These are phyloP conservation scores for Saccopteryx leptura DNA, from an alignment of 2,113 vertebrate species.

Conservation along the genomic window DNA sequence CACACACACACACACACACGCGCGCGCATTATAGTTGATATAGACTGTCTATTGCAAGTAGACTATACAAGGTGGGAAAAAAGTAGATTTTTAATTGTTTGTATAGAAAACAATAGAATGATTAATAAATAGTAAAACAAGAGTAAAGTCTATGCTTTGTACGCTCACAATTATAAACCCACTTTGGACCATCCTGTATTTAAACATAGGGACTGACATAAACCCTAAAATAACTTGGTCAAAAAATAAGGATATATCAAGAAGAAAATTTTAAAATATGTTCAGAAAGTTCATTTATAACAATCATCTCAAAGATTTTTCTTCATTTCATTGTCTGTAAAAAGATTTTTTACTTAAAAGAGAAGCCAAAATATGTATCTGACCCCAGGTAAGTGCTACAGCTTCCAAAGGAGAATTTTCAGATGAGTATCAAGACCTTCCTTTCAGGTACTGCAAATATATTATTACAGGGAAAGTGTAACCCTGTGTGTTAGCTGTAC, in stretches of 20 bases:
- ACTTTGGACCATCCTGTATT: background rate
- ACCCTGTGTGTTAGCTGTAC: background rate
- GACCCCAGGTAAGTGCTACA: background rate
- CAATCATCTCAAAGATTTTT: background rate
- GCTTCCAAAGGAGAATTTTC: background rate
- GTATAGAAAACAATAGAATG: background rate
- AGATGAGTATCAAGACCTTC: background rate
- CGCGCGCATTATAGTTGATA: background rate
- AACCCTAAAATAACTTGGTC: background rate
- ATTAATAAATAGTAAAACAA: background rate
- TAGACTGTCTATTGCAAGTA: background rate
- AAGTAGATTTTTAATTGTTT: background rate
- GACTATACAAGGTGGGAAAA: background rate
- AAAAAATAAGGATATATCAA: background rate
- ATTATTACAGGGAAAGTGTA: background rate
- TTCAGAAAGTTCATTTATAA: conserved; percentile 16
- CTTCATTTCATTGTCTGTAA: background rate
- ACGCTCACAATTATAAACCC: background rate
- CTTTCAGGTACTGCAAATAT: background rate
- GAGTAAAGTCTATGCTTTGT: background rate
- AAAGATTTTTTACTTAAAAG: background rate
- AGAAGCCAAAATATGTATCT: background rate
- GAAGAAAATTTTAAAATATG: background rate
- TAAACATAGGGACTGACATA: background rate
- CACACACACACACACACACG: background rate